These are phyloP conservation scores for Athalia cordata DNA, from an alignment of 2,888 invertebrate species.

Conservation along the genomic window DNA sequence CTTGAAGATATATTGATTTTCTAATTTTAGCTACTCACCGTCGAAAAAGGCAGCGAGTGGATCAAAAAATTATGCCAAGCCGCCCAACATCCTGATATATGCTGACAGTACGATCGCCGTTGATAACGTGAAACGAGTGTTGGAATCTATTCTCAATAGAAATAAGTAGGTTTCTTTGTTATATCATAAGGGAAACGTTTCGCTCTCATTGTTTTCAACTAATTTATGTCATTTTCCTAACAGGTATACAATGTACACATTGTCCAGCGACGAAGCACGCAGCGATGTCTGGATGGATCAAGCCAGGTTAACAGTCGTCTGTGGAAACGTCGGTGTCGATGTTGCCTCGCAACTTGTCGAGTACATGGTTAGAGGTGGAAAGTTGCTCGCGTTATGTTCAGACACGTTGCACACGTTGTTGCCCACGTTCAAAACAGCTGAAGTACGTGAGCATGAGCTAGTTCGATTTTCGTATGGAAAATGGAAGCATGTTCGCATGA, in stretches of 20 bases:
- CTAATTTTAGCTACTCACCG: slow-evolving; percentile 55
- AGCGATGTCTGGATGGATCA: slow-evolving; percentile 80
- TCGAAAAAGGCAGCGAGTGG: slow-evolving; percentile 70
- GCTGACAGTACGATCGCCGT: slow-evolving; percentile 85
- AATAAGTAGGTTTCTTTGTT: slow-evolving; percentile 81
- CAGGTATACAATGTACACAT: slow-evolving; percentile 74
- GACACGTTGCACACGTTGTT: slow-evolving; percentile 86
- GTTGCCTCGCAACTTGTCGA: slow-evolving; percentile 82
- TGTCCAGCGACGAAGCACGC: slow-evolving; percentile 70
- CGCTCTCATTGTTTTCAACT: slow-evolving; percentile 27
- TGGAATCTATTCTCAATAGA: slow-evolving; percentile 81
- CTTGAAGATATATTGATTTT: not conserved
- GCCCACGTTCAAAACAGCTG: slow-evolving; percentile 89
- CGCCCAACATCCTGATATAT: slow-evolving; percentile 88
- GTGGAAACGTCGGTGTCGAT: slow-evolving; percentile 82
- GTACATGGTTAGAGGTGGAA: slow-evolving; percentile 84
- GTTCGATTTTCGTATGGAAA: slow-evolving; percentile 89
- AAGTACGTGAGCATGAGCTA: slow-evolving; percentile 89
- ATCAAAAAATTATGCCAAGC: slow-evolving; percentile 77
- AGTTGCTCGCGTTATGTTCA: slow-evolving; percentile 86
- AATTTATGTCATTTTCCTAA: slow-evolving; percentile 45
- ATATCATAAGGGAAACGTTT: slow-evolving; percentile 37
- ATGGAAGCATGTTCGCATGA: slow-evolving; percentile 89
- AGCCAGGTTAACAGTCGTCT: slow-evolving; percentile 84
- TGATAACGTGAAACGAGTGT: slow-evolving; percentile 83